phyloP scores from a whole-genome alignment of 2,113 vertebrate genomes.

The Crotalus horridus region DNA sequence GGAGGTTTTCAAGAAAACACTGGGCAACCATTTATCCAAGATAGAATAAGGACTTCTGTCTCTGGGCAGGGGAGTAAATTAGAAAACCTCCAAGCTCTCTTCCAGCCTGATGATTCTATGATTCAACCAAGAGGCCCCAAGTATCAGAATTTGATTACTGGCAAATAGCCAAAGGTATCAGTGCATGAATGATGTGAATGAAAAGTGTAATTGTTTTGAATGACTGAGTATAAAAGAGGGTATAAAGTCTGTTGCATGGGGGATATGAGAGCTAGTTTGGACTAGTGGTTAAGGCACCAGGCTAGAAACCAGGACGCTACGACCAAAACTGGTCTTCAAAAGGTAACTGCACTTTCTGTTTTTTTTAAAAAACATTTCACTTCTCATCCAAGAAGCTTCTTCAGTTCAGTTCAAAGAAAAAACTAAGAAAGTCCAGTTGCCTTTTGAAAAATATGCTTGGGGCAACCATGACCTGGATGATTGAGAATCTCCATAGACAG shows the following conservation, averaged over 20 bases:
- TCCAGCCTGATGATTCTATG: not conserved
- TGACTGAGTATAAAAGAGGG: not conserved
- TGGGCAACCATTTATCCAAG: not conserved
- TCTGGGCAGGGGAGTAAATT: not conserved
- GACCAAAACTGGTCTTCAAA: not conserved
- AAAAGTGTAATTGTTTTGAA: not conserved
- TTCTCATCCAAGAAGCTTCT: not conserved
- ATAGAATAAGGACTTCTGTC: not conserved
- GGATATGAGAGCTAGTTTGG: not conserved
- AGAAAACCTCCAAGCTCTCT: not conserved
- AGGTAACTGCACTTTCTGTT: not conserved
- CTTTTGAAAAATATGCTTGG: no score
- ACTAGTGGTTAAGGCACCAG: not conserved
- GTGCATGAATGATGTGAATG: not conserved
- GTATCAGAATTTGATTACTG: not conserved
- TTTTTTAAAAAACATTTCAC: not conserved
- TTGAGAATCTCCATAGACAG: not conserved
- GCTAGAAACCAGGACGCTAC: not conserved
- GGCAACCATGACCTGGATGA: not conserved
- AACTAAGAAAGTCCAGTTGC: no score
- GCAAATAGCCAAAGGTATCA: not conserved
- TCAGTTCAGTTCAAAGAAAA: no score
- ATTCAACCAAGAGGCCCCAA: not conserved
- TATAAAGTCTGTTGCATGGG: not conserved
- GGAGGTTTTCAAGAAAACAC: not conserved